These are phyloP conservation scores for Brachypodius melanocephalos DNA, from an alignment of 2,113 vertebrate species.

Conservation along the genomic window DNA sequence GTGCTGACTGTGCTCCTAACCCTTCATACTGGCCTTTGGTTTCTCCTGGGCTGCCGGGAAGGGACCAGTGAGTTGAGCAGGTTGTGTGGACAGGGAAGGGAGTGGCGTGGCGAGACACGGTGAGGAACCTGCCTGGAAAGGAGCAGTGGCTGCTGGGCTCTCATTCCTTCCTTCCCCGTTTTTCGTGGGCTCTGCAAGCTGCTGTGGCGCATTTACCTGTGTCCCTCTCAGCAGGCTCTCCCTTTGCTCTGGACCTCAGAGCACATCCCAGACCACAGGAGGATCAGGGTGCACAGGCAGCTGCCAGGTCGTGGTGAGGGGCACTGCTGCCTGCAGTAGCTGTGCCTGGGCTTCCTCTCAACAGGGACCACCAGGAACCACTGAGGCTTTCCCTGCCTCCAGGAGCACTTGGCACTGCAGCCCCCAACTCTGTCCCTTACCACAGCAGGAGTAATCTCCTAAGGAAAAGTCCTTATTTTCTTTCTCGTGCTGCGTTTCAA, in stretches of 20 bases:
- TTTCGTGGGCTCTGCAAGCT: neutral
- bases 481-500: neutral
- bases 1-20: neutral
- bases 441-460: neutral
- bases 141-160: neutral
- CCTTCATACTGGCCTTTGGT: neutral
- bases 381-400: neutral
- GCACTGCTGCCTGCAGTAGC: neutral
- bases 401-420: neutral
- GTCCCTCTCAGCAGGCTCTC: neutral
- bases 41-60: neutral
- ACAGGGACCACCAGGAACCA: neutral
- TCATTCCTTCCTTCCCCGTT: neutral
- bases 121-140: neutral
- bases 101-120: fast-evolving
- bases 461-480: neutral
- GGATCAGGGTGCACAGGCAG: fast-evolving
- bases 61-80: neutral
- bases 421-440: neutral
- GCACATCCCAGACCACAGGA: neutral
- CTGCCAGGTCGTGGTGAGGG: fast-evolving
- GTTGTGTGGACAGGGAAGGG: neutral
- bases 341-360: neutral
- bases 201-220: fast-evolving
- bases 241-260: neutral